These are phyloP conservation scores for Capreolus pygargus DNA, from an alignment of 2,113 vertebrate species.

Conservation along the genomic window DNA sequence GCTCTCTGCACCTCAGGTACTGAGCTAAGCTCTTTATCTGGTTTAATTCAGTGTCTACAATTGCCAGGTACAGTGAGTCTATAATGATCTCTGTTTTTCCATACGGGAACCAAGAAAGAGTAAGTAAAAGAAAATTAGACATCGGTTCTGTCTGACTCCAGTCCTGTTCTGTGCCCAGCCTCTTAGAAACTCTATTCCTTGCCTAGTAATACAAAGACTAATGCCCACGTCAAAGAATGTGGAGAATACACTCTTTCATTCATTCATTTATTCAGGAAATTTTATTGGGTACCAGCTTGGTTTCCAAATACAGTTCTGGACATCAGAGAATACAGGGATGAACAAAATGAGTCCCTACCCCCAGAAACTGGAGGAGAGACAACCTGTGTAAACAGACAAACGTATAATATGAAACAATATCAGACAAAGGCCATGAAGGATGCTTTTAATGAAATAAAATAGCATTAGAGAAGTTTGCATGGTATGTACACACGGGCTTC, in stretches of 20 bases:
- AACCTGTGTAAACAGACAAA: neutral
- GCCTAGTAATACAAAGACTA: neutral
- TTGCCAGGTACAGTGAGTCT: too few species aligned
- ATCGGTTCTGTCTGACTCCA: fast-evolving
- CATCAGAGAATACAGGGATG: fast-evolving
- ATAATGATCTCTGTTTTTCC: neutral
- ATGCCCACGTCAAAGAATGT: fast-evolving
- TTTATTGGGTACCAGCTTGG: too few species aligned
- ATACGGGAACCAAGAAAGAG: neutral
- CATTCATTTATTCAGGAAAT: neutral
- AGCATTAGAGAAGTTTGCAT: neutral
- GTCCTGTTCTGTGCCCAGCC: neutral
- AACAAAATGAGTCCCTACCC: neutral
- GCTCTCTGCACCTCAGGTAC: neutral
- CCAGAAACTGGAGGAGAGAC: neutral
- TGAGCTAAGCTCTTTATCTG: neutral
- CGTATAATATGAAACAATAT: neutral
- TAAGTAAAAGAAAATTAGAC: neutral
- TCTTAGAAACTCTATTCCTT: neutral
- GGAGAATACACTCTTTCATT: neutral
- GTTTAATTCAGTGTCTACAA: neutral
- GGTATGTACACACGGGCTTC: neutral
- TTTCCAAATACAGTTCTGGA: neutral
- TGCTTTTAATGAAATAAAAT: neutral
- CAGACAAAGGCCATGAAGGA: neutral